A percentile compares a stretch with the other conserved stretches of the same genome.
These are phyloP conservation scores for Epinotia ramella DNA, from an alignment of 2,888 invertebrate species.

Conservation along the genomic window DNA sequence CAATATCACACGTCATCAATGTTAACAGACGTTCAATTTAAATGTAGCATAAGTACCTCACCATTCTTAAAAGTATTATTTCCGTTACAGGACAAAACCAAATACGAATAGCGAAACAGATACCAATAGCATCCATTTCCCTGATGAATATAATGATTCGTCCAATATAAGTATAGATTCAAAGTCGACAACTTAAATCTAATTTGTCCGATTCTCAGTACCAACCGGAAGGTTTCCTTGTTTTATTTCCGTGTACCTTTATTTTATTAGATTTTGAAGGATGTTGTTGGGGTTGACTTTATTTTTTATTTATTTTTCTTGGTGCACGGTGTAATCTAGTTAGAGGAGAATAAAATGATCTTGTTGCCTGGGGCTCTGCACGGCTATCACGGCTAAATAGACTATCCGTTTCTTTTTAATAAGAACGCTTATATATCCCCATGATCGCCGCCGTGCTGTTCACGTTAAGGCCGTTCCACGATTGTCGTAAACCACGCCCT, in stretches of 20 bases:
- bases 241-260: conserved; percentile 24
- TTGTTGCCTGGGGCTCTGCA: no score
- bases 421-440: no score
- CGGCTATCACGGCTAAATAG: no score
- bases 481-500: no score
- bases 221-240: conserved; percentile 15
- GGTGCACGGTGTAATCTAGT: conserved; percentile 7
- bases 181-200: conserved; percentile 37
- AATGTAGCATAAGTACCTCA: no score
- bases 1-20: no score
- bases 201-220: conserved; percentile 34
- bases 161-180: not conserved
- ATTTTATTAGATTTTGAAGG: conserved; percentile 30
- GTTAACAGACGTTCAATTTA: no score
- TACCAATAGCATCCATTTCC: not conserved
- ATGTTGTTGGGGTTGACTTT: conserved; percentile 9
- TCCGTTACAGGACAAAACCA: not conserved
- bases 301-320: not conserved
- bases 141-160: conserved; percentile 30
- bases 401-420: no score
- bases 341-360: conserved; percentile 2
- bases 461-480: no score
- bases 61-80: no score
- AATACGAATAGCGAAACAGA: not conserved
- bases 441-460: no score